These are phyloP conservation scores for Megastigmus dorsalis DNA, from an alignment of 2,888 invertebrate genomes.

Conservation along the genomic window DNA sequence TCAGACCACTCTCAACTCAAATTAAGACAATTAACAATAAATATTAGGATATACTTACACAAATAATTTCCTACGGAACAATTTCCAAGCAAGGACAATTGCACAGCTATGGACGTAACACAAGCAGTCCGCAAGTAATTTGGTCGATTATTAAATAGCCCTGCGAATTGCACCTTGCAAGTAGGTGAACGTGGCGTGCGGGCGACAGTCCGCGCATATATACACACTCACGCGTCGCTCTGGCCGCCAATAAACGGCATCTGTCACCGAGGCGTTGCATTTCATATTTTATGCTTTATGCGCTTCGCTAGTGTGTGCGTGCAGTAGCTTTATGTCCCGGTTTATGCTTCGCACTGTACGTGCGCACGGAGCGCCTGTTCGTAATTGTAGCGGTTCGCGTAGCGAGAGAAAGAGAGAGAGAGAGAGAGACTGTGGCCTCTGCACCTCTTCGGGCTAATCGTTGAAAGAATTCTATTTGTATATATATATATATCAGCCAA, in stretches of 20 bases:
- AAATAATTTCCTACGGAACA: too few species aligned
- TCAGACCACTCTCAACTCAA: too few species aligned
- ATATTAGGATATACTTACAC: too few species aligned
- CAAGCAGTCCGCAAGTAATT: conserved; percentile 27
- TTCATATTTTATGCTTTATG: conserved; percentile 72
- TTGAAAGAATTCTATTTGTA: conserved; percentile 42
- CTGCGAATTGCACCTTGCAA: conserved; percentile 5
- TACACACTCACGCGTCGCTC: too few species aligned
- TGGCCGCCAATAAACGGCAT: conserved; percentile 72
- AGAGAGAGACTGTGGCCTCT: not conserved
- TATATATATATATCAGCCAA: too few species aligned
- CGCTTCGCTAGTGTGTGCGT: conserved; percentile 54
- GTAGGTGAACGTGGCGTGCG: conserved; percentile 17
- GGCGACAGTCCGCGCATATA: too few species aligned
- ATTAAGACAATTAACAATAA: too few species aligned
- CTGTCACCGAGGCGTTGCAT: conserved; percentile 72
- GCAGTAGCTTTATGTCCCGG: conserved; percentile 68
- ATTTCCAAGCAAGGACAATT: not conserved
- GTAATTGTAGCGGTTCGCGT: conserved; percentile 36
- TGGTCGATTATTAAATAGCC: not conserved
- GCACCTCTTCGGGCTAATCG: conserved; percentile 36
- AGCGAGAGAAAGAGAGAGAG: too few species aligned
- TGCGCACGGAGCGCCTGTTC: conserved; percentile 55
- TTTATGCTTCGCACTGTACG: conserved; percentile 73
- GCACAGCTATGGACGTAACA: not conserved